Evolutionary conservation across 2,113 vertebrate species (phyloP), one percentile per base, ranked within the genome.

Genomic region (Actinemys pallida): DNA sequence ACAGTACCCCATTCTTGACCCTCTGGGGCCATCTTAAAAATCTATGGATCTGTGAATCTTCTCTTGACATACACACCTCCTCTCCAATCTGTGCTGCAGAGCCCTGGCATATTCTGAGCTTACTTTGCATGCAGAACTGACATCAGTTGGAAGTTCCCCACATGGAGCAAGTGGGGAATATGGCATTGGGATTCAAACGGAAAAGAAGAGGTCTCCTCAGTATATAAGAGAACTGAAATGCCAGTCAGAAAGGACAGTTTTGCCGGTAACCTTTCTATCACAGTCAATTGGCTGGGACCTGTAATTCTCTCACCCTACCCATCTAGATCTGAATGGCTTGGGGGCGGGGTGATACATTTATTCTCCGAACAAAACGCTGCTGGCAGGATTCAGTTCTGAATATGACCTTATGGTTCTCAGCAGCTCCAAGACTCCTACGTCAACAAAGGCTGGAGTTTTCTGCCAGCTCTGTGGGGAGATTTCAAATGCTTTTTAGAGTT

Each of bases 371-470:
- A 50, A 96, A 96, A 90, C 0, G 88, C 94, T 90, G 86, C 96
- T 94, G 96, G 86, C 94, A 92, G 45, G 45, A 88, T 92, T 93
- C 94, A 62, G 39, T 90, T 92, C n/a, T 3, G 78, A 92, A 49
- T 59, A 92, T 93, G 93, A 87, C 96, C 85, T 96, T 83, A 94
- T 95, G 92, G 91, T 95, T 96, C 94, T 93, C 94, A 0, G 19
- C 84, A 0, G 50, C 93, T 96, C 95, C 90, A 94, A 95, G 87
- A 96, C 97, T 98, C 97, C 92, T 3, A 96, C 96, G 90, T 95
- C 93, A 92, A 94, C 94, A 94, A 90, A 95, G 96, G 94, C 96
- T 97, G 97, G 97, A 98, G 97, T 97, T 98, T 98, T 97, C 97
- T 98, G 97, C 97, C 96, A 97, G 97, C 87, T 93, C 94, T 62